These are phyloP conservation scores for Rotaria sp. DNA, from an alignment of 2,888 invertebrate genomes.

Conservation along the genomic window DNA sequence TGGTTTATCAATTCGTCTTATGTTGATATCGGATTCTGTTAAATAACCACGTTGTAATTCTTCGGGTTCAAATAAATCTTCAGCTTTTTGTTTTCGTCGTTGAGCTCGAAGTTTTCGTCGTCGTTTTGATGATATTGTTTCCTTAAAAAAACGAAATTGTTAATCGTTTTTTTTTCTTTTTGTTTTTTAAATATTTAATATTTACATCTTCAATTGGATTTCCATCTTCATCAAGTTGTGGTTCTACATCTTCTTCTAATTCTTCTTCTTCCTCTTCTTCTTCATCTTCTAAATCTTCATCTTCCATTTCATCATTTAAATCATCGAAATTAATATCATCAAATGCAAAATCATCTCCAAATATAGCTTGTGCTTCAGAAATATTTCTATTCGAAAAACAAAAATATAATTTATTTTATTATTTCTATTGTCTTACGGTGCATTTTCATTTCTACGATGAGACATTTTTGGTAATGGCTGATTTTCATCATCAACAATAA, in stretches of 20 bases:
- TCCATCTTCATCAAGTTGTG: constrained; percentile 28
- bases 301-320: constrained; percentile 5
- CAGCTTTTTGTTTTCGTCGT: constrained; percentile 32
- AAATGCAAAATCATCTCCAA: constrained; percentile 23
- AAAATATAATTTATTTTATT: background rate
- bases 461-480: background rate
- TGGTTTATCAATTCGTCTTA: constrained; percentile 58
- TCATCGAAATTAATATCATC: constrained; percentile 32
- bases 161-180: background rate
- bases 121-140: background rate
- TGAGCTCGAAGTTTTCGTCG: background rate
- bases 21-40: constrained; percentile 83
- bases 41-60: constrained; percentile 91
- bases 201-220: background rate
- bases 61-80: constrained; percentile 90
- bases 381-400: background rate
- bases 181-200: background rate
- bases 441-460: background rate
- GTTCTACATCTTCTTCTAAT: constrained; percentile 18
- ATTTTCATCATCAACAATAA: constrained; percentile 27
- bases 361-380: constrained; percentile 35
- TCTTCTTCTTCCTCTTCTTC: constrained; percentile 30
- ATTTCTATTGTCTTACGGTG: background rate
- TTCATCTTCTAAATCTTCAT: constrained; percentile 30
- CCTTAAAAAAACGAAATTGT: background rate